These are phyloP conservation scores for Dryobates pubescens DNA, from an alignment of 2,797 vertebrate genomes.

Conservation along the genomic window DNA sequence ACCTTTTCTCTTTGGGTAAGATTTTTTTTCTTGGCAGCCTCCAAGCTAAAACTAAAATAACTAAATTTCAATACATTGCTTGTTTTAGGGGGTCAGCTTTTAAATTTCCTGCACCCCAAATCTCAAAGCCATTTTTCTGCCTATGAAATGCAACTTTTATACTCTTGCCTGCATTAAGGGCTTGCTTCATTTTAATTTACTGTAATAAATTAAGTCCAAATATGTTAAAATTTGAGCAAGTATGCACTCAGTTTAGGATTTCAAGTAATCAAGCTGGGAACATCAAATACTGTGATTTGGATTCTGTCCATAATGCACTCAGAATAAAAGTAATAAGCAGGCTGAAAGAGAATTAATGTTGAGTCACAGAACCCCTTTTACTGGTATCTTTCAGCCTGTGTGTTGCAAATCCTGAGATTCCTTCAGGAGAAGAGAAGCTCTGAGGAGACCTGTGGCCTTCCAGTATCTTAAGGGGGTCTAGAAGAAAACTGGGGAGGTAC, in stretches of 20 bases:
- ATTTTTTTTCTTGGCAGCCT: background rate
- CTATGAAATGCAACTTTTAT: background rate
- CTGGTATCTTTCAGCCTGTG: background rate
- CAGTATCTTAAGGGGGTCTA: too few relatives aligned
- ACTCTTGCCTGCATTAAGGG: background rate
- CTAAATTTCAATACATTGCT: background rate
- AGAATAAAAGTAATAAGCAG: background rate
- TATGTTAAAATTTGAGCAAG: background rate
- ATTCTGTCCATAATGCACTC: background rate
- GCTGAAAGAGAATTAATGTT: background rate
- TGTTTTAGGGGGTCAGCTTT: background rate
- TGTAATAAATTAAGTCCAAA: background rate
- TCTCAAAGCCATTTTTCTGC: background rate
- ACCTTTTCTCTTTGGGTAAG: background rate
- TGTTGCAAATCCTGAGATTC: background rate
- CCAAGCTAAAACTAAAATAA: background rate
- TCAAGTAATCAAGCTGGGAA: background rate
- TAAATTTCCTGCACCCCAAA: background rate
- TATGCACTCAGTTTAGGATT: background rate
- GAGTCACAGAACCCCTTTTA: background rate
- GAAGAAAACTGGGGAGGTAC: too few relatives aligned
- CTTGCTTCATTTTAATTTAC: background rate
- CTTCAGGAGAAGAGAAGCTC: too few relatives aligned
- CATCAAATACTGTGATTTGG: background rate
- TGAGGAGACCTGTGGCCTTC: too few relatives aligned